These are phyloP conservation scores for Linepithema humile DNA, from an alignment of 1,140 invertebrate species.

Conservation along the genomic window DNA sequence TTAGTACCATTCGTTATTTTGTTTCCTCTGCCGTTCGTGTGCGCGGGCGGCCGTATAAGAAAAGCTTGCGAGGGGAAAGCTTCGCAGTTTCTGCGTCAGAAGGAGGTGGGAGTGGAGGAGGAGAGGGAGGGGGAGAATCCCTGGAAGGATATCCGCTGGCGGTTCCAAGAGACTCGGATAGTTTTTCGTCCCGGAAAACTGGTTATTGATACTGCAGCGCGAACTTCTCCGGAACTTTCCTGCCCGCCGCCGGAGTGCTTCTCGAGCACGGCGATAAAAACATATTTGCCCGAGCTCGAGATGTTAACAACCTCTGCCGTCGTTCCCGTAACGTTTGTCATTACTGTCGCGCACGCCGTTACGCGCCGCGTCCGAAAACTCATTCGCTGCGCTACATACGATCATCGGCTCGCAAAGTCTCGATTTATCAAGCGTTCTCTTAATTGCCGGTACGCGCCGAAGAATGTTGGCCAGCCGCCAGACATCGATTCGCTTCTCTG, in stretches of 20 bases:
- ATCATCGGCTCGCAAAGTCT: conserved; percentile 26
- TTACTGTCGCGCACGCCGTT: conserved; percentile 34
- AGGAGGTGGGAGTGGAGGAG: too few species aligned
- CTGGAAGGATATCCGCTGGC: conserved; percentile 67
- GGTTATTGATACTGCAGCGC: conserved; percentile 72
- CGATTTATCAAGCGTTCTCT: conserved; percentile 55
- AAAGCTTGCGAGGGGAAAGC: conserved; percentile 59
- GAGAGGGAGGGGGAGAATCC: conserved; percentile 24
- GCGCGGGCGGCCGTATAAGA: conserved; percentile 49
- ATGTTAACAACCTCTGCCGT: conserved; percentile 68
- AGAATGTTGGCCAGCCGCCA: conserved; percentile 61
- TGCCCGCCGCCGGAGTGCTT: conserved; percentile 3
- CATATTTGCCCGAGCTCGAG: conserved; percentile 71
- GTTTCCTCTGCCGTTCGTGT: conserved; percentile 52
- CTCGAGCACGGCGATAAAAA: conserved; percentile 69
- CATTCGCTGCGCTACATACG: background rate
- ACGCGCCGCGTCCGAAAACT: background rate
- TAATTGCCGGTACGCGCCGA: conserved; percentile 52
- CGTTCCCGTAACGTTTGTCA: conserved; percentile 64
- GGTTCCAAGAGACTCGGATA: conserved; percentile 66
- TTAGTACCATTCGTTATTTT: conserved; percentile 76
- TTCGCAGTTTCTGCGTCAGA: conserved; percentile 51
- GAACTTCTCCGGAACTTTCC: conserved; percentile 66
- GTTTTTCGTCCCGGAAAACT: conserved; percentile 71
- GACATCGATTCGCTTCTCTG: conserved; percentile 32